These are phyloP conservation scores for Calephelis nemesis DNA, from an alignment of 1,140 invertebrate species.

Conservation along the genomic window DNA sequence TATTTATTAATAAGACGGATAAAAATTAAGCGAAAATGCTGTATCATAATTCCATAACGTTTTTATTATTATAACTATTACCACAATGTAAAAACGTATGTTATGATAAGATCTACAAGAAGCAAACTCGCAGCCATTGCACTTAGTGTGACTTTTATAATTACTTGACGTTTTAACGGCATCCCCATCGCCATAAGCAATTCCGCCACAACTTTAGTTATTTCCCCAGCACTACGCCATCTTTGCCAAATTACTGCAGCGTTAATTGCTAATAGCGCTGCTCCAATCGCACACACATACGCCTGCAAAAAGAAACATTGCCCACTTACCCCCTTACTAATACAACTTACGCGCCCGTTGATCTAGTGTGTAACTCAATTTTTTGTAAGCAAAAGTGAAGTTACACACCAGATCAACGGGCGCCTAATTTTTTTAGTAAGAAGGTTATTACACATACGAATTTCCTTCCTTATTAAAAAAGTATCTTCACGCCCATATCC, in stretches of 20 bases:
- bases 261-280: constrained; percentile 44
- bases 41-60: too few relatives aligned
- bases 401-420: too few relatives aligned
- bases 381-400: too few relatives aligned
- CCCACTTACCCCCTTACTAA: too few relatives aligned
- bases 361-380: too few relatives aligned
- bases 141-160: constrained; percentile 44
- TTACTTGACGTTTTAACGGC: constrained; percentile 46
- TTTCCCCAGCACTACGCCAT: constrained; percentile 47
- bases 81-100: constrained; percentile 18
- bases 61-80: neutral
- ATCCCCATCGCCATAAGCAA: constrained; percentile 49
- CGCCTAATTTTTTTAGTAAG: too few relatives aligned
- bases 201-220: constrained; percentile 54
- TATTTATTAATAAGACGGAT: too few relatives aligned
- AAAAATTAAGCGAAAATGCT: neutral
- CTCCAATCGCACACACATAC: constrained; percentile 46
- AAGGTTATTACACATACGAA: too few relatives aligned
- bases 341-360: too few relatives aligned
- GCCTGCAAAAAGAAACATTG: constrained; percentile 29
- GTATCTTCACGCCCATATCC: too few relatives aligned
- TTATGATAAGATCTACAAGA: constrained; percentile 39
- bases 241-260: constrained; percentile 43
- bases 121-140: constrained; percentile 29
- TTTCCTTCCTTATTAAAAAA: too few relatives aligned